Evolutionary conservation across 2,113 vertebrate species (phyloP), one percentile per base, ranked within the genome.

Genomic region (Capreolus pygargus): DNA sequence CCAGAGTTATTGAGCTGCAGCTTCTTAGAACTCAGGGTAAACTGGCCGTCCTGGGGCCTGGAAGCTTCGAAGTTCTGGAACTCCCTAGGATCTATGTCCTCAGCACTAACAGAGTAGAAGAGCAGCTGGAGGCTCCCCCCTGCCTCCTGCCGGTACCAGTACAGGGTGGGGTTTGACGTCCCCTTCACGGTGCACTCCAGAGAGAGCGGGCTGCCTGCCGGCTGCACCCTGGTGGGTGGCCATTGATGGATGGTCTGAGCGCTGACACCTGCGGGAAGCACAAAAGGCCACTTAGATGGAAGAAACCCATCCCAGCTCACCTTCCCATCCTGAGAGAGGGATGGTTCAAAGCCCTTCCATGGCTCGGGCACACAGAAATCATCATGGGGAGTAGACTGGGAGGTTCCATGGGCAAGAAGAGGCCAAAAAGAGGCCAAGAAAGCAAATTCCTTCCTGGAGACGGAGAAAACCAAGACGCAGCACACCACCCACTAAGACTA

Each of bases 101-200:
- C 0, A 13, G 0, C 0, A 2, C 0, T 0, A 4, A 81, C 0
- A 2, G 98, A 98, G 58, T 1, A 88, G 55, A 92, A 95, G 9
- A 99, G 95, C 28, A 85, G 5, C 55, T 96, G 91, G 1, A 91
- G 97, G 36, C 64, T 0, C 1, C 60, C 79, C 19, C 55, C 91
- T 2, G 36, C 2, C 0, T 21, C 16, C 90, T 97, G 95, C 39
- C 11, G 30, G 95, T 98, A 99, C 98, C 98, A 98, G 86, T 98
- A 98, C 2, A 98, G 76, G 1, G 0, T 57, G 60, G 91, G 98
- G 27, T 0, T 89, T 33, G 86, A 52, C 3, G 23, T 3, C 5
- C 95, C 96, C 23, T 94, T 47, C 27, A 97, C 28, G 0, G 5
- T 85, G 45, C 98, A 98, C 7, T 95, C 6, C 83, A 99, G 64